Evolutionary conservation across 2,113 vertebrate genomes (phyloP), one percentile per base, ranked within the genome.

Genomic region (Hystrix cristata): DNA sequence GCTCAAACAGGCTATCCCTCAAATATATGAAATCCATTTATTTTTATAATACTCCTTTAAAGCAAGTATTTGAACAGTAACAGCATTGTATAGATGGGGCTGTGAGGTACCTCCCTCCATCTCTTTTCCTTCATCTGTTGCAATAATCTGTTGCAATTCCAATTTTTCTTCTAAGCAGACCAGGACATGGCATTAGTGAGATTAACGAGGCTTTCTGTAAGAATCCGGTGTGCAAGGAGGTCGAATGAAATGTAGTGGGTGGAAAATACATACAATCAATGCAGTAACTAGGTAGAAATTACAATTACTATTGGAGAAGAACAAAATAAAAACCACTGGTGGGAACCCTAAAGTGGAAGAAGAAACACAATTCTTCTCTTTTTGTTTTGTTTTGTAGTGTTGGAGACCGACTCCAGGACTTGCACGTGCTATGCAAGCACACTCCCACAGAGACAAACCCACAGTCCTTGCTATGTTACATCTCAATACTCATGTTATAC

Each of bases 401-500:
- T 51, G 1, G 48, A 14, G 74, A 31, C 9, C 51, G 74, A 21
- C 34, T 29, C 48, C 76, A 19, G 48, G 51, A 21, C 31, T n/a
- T 55, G 51, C 18, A 53, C 76, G 55, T 21, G 76, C 76, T 53
- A 11, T 8, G 27, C 29, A 79, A 79, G 51, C 29, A 79, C 76
- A 18, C 29, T 79, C 51, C 48, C 46, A 31, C 9, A 51, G 76
- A 55, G 76, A 51, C 51, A 48, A 78, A 25, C 14, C 74, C 16
- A 27, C 74, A 78, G 46, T 15, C 74, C 74, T 31, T 7, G 16
- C 15, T 8, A 51, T 2, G 0, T 80, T 90, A 62, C 25, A 62
- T 94, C 78, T 85, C 93, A 91, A 90, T 48, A 89, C 82, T 86
- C 81, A 94, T 91, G 34, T 53, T 71, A 94, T 90, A 94, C 71